Evolutionary conservation across 37 sponge, comb jelly and placozoan species (phyloP).

Genomic region (Spongilla lacustris): DNA sequence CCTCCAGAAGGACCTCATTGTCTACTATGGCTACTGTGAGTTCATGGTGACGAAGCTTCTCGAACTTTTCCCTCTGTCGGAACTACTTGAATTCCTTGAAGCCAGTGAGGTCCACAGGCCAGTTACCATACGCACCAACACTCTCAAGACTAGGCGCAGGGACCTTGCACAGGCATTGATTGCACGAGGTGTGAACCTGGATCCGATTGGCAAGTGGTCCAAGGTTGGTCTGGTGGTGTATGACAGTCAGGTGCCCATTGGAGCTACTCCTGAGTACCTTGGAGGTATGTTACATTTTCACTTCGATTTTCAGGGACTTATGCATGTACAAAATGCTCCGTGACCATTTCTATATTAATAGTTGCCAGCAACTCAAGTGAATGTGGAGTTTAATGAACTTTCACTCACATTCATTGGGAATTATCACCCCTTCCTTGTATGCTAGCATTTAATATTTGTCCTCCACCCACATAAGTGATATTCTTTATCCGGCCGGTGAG

Average conservation of each 20-base stretch:
- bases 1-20: conserved; percentile 72
- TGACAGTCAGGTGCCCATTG: conserved; percentile 94
- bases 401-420: too few species aligned
- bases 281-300: neutral
- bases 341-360: too few species aligned
- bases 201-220: conserved; percentile 98
- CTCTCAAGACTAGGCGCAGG: conserved; percentile 89
- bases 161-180: conserved; percentile 97
- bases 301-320: too few species aligned
- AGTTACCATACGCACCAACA: conserved; percentile 95
- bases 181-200: conserved; percentile 94
- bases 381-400: too few species aligned
- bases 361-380: too few species aligned
- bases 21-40: conserved; percentile 94
- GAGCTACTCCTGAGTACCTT: conserved; percentile 99
- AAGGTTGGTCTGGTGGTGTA: conserved; percentile 98
- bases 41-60: conserved; percentile 82
- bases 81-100: conserved; percentile 89
- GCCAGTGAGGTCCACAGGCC: conserved; percentile 94
- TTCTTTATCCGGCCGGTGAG: too few species aligned
- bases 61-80: conserved; percentile 75
- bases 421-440: too few species aligned
- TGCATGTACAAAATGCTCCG: too few species aligned
- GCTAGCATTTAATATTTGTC: too few species aligned
- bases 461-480: too few species aligned